Base-by-base conservation (phyloP, 2,888 invertebrate species). In the Trilocha varians region DNA sequence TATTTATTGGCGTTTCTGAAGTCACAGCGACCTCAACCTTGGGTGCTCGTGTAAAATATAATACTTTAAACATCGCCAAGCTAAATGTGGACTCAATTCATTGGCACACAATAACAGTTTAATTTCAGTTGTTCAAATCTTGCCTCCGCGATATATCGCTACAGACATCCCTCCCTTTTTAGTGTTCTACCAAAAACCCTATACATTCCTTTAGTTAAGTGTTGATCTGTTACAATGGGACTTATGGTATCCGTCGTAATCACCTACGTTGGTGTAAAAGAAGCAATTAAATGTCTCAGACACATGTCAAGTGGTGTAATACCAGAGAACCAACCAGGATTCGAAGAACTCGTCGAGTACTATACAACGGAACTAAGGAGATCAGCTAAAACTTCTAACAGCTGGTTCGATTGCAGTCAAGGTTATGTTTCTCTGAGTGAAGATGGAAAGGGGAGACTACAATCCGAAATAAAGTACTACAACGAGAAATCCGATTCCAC, bases 241-340 rank as follows among this genome's bases (percentile, higher is more conserved):
- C 87, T 93, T 54, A 73, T 94, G 59, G 76, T 94, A 45, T 93
- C 94, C 39, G 82, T 92, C 59, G 80, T 94, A 49, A 88, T 94
- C 48, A 88, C 91, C 49, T 93, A 93, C 72, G 90, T 93, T 49
- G 94, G 94, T 47, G 89, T 91, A 17, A 65, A 91, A 56, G 94
- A 94, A 70, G 86, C 91, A 35, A 59, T 90, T 41, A 88, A 89
- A 44, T 89, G 90, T 57, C 69, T 87, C 55, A 73, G 74, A 45
- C 87, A 88, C 56, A 76, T 89, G 35, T 59, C 82, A 38, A 76
- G 77, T 52, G 85, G 87, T 39, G 53, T 85, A 49, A 41, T 85
- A 32, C 84, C 85, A n/a, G 59, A 66, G 34, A 62, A 68, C 18
- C 70, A 84, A 32, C 78, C 78, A 13, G 68, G 82, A 55, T 78